Base-by-base conservation (phyloP, 2,888 invertebrate species). In the Nephrotoma appendiculata region DNA sequence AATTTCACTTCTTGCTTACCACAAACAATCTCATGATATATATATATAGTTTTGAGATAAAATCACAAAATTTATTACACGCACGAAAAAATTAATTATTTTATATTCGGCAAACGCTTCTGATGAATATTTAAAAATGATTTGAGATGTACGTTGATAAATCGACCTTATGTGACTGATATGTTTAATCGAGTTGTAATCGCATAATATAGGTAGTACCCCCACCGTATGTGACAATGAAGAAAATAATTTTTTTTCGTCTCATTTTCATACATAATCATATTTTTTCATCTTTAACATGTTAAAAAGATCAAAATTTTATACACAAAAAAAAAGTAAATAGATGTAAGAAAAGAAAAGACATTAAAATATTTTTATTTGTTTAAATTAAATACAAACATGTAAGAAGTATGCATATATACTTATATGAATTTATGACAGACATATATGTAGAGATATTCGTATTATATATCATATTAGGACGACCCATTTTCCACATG, bases 171-270 rank as follows among this genome's bases (percentile, higher is more conserved):
- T 84, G 84, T 84, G 84, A 84, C 84, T 84, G 84, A 84, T 84
- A 43, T 9, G 41, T n/a, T 84, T 42, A 84, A 84, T 42, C 84
- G 84, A 84, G 12, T 84, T 84, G 84, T 7, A 84, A 44, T 85
- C 43, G 19, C 19, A 85, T 85, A 85, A 85, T 85, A 85, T 85
- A 85, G 85, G 85, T 44, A 85, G 43, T 85, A 44, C 44, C 85
- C 85, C 85, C 85, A 85, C 85, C 84, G 71, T 31, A 71, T 31
- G 31, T 71, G 71, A 71, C 71, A 71, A 71, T 11, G 6, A 57
- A 15, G 52, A 57, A 57, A 57, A 57, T 15, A 15, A 57, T 71
- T 71, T 71, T 71, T 71, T 71, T 57, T 15, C 52, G n/a, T 71
- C 71, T 71, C 71, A 71, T 31, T 71, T 71, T 71, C 71, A 71